A percentile compares a stretch with the other conserved stretches of the same genome.
phyloP scores from a whole-genome alignment of 2,113 vertebrate species.

The Vulpes vulpes region DNA sequence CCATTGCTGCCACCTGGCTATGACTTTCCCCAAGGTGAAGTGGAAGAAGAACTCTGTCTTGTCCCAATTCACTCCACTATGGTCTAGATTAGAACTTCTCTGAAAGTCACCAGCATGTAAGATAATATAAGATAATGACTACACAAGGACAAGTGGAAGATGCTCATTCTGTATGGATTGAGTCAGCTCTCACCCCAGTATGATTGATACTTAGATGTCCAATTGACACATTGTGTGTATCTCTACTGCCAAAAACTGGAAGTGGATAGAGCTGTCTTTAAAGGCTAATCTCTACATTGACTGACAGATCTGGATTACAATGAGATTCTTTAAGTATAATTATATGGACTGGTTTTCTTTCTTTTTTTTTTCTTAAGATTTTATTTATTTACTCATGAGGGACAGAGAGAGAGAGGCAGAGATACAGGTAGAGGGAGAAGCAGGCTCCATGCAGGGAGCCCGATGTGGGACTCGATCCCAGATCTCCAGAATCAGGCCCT shows the following conservation, averaged over 20 bases:
- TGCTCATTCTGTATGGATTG: background rate
- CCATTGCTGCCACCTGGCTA: no score
- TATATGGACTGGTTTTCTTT: background rate
- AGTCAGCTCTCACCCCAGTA: background rate
- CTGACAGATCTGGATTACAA: background rate
- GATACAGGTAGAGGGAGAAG: no score
- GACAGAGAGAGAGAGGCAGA: no score
- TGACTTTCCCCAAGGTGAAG: background rate
- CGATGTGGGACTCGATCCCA: no score
- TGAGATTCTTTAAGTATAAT: background rate
- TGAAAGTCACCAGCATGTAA: background rate
- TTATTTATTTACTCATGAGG: no score
- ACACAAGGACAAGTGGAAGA: background rate
- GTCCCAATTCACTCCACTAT: background rate
- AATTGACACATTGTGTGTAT: accelerated
- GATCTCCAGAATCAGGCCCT: no score
- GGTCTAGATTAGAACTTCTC: background rate
- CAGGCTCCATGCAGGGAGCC: no score
- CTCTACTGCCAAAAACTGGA: background rate
- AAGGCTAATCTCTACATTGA: background rate
- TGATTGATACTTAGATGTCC: no score
- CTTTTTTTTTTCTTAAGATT: no score
- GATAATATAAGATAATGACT: background rate
- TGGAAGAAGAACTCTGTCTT: background rate
- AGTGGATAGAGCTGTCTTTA: background rate